These are phyloP conservation scores for Rambutsinella grinnellia DNA, from an alignment of 2,888 invertebrate species.

Conservation along the genomic window DNA sequence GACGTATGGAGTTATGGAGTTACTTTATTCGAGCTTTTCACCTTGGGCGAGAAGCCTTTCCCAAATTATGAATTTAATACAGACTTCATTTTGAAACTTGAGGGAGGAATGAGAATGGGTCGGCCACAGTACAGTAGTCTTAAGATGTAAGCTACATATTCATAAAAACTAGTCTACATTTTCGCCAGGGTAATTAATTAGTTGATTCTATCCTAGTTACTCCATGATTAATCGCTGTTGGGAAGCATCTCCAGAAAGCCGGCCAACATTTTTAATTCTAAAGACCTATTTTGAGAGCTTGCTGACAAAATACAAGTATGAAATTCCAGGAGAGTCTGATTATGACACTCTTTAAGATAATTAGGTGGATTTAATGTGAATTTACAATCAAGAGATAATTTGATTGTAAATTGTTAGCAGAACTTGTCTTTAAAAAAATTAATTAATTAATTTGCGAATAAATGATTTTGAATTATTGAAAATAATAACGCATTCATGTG, in stretches of 20 bases:
- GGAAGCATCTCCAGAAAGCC: background rate
- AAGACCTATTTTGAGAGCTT: slow-evolving; percentile 11
- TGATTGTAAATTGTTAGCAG: too few relatives aligned
- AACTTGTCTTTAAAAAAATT: too few relatives aligned
- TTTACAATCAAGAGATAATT: too few relatives aligned
- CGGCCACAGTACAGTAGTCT: slow-evolving; percentile 38
- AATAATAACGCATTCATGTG: too few relatives aligned
- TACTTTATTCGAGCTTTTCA: slow-evolving; percentile 16
- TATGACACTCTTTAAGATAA: too few relatives aligned
- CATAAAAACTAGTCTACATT: background rate
- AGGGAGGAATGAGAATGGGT: slow-evolving; percentile 50
- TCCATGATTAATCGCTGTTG: slow-evolving; percentile 25
- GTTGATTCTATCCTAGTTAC: slow-evolving; percentile 6
- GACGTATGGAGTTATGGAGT: slow-evolving; percentile 50
- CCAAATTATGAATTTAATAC: slow-evolving; percentile 47
- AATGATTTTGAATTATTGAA: too few relatives aligned
- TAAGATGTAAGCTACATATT: slow-evolving; percentile 31
- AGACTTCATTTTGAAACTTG: slow-evolving; percentile 31
- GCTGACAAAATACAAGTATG: too few relatives aligned
- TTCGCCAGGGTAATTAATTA: too few relatives aligned
- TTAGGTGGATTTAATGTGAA: too few relatives aligned
- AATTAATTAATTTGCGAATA: too few relatives aligned
- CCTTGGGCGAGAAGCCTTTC: slow-evolving; percentile 45
- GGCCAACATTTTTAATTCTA: slow-evolving; percentile 14
- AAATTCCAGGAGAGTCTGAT: too few relatives aligned